Base-by-base conservation (phyloP, 2,113 vertebrate species). In the Ceyx margarethae region DNA sequence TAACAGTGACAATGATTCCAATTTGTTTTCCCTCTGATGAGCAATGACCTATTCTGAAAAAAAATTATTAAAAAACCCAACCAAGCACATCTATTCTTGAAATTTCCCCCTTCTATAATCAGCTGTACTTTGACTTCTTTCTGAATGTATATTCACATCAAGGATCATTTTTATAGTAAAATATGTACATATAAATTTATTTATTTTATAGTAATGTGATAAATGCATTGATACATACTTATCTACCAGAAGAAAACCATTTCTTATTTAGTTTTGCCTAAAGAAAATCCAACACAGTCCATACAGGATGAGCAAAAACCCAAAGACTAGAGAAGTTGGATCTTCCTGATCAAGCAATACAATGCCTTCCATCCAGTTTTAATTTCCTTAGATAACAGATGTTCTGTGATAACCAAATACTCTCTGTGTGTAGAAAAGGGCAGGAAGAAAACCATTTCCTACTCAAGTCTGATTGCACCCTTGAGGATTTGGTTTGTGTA, bases 381-480 rank as follows among this genome's bases (percentile, higher is more conserved):
- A 77, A 64, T 71, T 77, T 64, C 23, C 51, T 31, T 50, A 69
- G 57, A 9, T 65, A 94, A 87, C 53, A 79, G n/a, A 66, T 51
- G 65, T 76, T 68, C 56, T 37, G 5, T 17, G n/a, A 57, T 75
- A 81, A 65, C 35, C 23, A 21, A 87, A 87, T 33, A 62, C 4
- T n/a, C 4, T n/a, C 33, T 1, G 0, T 2, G 0, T 35, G 33
- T 33, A 74, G 42, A 73, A 74, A 85, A 89, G 20, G 18, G 60
- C 21, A 90, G 29, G 16, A 64, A 68, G 54, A 7, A 85, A 89
- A 60, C 7, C 23, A 80, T 85, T 87, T 91, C 42, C 66, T 88
- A n/a, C 26, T 81, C 45, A 54, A 54, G 42, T 40, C 33, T 60
- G 71, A 91, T 35, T 80, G 51, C 18, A 65, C 18, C 26, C 61